A percentile compares a stretch with the other conserved stretches of the same genome.
phyloP scores from a whole-genome alignment of 2,113 vertebrate genomes.

The Osmerus eperlanus region DNA sequence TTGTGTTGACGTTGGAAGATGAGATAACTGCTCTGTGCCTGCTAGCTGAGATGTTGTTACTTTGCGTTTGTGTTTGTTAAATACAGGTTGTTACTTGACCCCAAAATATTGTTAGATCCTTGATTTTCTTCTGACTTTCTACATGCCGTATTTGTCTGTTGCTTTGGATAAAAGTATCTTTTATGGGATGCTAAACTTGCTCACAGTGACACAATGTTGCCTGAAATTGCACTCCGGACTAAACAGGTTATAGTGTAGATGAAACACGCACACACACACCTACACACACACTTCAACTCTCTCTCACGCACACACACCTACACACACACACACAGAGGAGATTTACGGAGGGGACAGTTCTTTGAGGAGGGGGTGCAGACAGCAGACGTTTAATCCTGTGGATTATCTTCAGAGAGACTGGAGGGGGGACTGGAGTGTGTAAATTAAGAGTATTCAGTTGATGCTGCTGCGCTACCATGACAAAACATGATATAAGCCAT shows the following conservation, averaged over 20 bases:
- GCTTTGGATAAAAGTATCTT: too few relatives aligned
- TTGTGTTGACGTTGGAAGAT: too few relatives aligned
- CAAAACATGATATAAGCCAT: not conserved
- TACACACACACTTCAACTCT: not conserved
- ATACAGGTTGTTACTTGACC: too few relatives aligned
- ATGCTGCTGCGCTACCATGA: not conserved
- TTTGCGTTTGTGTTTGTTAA: too few relatives aligned
- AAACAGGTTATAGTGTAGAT: not conserved
- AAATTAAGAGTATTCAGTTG: constrained; percentile 8
- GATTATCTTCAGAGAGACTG: constrained; percentile 29
- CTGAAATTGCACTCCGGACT: too few relatives aligned
- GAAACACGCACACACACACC: not conserved
- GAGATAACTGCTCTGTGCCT: too few relatives aligned
- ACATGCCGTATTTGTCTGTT: too few relatives aligned
- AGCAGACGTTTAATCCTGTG: constrained; percentile 44
- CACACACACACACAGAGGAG: not conserved
- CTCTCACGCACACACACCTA: not conserved
- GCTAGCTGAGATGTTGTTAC: too few relatives aligned
- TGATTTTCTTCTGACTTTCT: too few relatives aligned
- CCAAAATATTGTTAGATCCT: too few relatives aligned
- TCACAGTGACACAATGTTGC: not conserved
- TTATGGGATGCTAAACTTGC: not conserved
- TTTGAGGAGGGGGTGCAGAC: constrained; percentile 21
- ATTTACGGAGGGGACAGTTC: not conserved
- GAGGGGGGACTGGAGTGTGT: constrained; percentile 8